Percentiles rank a stretch among this genome's conserved stretches.
phyloP scores from a whole-genome alignment of 2,797 vertebrate genomes.

The Chaunax sp. region DNA sequence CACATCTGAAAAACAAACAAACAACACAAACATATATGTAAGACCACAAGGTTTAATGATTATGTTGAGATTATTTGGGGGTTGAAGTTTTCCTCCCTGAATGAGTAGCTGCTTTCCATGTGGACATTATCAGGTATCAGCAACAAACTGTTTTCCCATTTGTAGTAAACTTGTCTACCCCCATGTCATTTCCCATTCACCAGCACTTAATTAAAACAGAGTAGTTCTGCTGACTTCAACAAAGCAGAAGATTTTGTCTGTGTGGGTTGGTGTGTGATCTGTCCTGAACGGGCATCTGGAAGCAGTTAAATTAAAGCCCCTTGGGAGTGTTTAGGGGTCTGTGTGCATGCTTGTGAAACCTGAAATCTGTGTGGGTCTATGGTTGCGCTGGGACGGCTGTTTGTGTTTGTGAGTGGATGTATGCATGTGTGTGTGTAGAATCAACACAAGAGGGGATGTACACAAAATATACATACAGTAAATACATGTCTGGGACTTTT shows the following conservation, averaged over 20 bases:
- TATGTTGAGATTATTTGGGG: not conserved
- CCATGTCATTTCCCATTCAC: constrained; percentile 67
- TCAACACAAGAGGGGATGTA: constrained; percentile 34
- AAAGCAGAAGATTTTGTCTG: constrained; percentile 75
- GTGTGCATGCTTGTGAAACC: constrained; percentile 78
- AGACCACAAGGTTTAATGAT: constrained; percentile 11
- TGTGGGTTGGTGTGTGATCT: constrained; percentile 64
- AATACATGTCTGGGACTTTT: constrained; percentile 64
- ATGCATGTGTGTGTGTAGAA: constrained; percentile 35
- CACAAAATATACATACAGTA: constrained; percentile 50
- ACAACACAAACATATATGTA: constrained; percentile 10
- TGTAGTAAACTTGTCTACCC: constrained; percentile 43
- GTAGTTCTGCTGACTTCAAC: constrained; percentile 75
- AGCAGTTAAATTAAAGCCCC: constrained; percentile 74
- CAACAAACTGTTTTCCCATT: constrained; percentile 48
- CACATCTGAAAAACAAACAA: constrained; percentile 65
- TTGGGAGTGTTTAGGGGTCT: constrained; percentile 78
- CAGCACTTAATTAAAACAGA: constrained; percentile 69
- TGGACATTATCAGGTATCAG: constrained; percentile 40
- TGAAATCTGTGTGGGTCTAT: constrained; percentile 63
- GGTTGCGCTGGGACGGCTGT: constrained; percentile 34
- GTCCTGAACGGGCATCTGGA: constrained; percentile 78
- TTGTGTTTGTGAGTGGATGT: constrained; percentile 27
- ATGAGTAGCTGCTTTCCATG: constrained; percentile 17
- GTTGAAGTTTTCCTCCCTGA: constrained; percentile 14